These are phyloP conservation scores for Physella acuta DNA, from an alignment of 1,140 invertebrate genomes.

Conservation along the genomic window DNA sequence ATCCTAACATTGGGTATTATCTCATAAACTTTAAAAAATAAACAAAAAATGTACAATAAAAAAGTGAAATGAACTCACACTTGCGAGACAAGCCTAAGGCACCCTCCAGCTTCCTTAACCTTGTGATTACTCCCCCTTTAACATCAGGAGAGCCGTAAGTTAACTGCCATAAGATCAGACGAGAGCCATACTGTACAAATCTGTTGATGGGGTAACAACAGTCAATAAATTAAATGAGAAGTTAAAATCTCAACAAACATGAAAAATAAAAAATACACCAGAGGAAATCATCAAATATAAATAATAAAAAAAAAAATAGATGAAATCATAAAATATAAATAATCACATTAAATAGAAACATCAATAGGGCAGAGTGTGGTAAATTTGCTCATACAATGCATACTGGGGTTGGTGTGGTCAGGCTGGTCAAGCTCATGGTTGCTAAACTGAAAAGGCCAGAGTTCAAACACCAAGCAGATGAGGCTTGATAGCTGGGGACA, in stretches of 20 bases:
- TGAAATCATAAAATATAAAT: background rate
- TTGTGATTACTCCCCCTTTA: slow-evolving; percentile 18
- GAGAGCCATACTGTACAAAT: slow-evolving; percentile 30
- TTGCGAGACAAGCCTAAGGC: slow-evolving; percentile 31
- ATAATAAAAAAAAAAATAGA: background rate
- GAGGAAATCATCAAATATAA: background rate
- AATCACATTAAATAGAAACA: background rate
- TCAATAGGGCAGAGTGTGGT: background rate
- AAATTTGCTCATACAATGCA: background rate
- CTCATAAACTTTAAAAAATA: too few relatives aligned
- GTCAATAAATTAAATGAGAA: background rate
- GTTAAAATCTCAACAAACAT: background rate
- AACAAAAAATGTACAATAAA: too few relatives aligned
- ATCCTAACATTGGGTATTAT: too few relatives aligned
- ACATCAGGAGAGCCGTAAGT: slow-evolving; percentile 17
- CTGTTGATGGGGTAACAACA: slow-evolving; percentile 1
- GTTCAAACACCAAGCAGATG: too few relatives aligned
- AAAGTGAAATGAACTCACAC: too few relatives aligned
- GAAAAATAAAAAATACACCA: background rate
- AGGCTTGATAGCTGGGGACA: too few relatives aligned
- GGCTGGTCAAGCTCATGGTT: too few relatives aligned
- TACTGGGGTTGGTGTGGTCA: too few relatives aligned
- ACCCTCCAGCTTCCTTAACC: slow-evolving; percentile 28
- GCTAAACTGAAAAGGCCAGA: too few relatives aligned
- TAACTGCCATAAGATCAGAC: slow-evolving; percentile 28